Evolutionary conservation across 2,888 invertebrate genomes (phyloP).

Genomic region (Cyclophora albipunctata): DNA sequence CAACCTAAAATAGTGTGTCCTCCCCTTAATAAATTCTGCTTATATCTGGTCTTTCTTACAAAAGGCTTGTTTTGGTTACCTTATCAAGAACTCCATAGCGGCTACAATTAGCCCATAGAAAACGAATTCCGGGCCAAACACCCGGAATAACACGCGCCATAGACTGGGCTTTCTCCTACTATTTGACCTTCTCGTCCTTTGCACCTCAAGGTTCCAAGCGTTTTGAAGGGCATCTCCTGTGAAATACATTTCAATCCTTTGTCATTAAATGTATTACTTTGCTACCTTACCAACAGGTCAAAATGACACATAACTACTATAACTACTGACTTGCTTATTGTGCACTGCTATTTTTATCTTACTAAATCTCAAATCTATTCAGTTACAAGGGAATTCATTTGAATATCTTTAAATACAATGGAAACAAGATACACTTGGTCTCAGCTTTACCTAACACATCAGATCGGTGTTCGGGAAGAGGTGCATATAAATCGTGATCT

Average conservation of each 20-base stretch:
- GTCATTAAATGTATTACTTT: too few relatives aligned
- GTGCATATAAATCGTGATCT: constrained; percentile 79
- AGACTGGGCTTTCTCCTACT: constrained; percentile 73
- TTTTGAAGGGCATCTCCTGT: constrained; percentile 76
- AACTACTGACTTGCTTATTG: too few relatives aligned
- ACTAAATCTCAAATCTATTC: too few relatives aligned
- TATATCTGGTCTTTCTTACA: neutral
- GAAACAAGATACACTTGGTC: too few relatives aligned
- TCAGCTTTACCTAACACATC: constrained; percentile 50
- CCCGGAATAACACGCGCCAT: constrained; percentile 72
- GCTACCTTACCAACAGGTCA: too few relatives aligned
- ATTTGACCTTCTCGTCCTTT: constrained; percentile 21
- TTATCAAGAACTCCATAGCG: constrained; percentile 77
- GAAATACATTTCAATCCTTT: too few relatives aligned
- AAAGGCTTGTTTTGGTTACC: constrained; percentile 47
- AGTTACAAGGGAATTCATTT: too few relatives aligned
- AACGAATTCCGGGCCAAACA: constrained; percentile 77
- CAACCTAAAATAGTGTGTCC: constrained; percentile 54
- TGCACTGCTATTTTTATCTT: too few relatives aligned
- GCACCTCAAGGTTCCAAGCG: constrained; percentile 78
- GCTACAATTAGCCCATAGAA: constrained; percentile 78
- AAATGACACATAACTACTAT: too few relatives aligned
- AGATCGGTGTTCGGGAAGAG: constrained; percentile 81
- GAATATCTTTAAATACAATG: too few relatives aligned
- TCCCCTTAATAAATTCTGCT: neutral